These are phyloP conservation scores for Salticus scenicus DNA, from an alignment of 2,888 invertebrate genomes.

Conservation along the genomic window DNA sequence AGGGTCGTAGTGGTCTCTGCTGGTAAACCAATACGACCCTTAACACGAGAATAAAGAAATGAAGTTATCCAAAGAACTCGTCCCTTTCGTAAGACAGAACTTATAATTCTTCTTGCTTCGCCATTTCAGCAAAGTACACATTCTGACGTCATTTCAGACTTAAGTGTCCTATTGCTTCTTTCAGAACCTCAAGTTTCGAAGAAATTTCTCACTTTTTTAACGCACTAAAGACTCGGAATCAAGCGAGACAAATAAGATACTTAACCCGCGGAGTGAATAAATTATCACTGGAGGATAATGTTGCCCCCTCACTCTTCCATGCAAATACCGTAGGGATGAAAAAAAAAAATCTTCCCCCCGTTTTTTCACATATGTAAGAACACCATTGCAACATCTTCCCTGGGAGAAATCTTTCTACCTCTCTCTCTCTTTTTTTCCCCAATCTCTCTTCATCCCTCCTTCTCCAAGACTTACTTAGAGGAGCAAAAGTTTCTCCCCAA, in stretches of 20 bases:
- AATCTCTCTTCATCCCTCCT: background rate
- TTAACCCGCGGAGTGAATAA: conserved; percentile 54
- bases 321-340: conserved; percentile 37
- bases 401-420: conserved; percentile 31
- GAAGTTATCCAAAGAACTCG: too few species aligned
- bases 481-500: conserved; percentile 59
- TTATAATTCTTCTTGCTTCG: too few species aligned
- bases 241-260: conserved; percentile 23
- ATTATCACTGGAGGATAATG: conserved; percentile 65
- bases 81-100: too few species aligned
- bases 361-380: conserved; percentile 27
- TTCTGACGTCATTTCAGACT: background rate
- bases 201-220: background rate
- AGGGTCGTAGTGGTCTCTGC: too few species aligned
- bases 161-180: background rate
- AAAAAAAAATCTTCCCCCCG: background rate
- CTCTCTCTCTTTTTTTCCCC: conserved; percentile 5
- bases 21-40: too few species aligned
- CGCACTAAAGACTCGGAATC: background rate
- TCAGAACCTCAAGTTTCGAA: background rate
- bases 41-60: too few species aligned
- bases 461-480: conserved; percentile 24
- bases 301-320: conserved; percentile 35
- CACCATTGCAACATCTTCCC: conserved; percentile 43
- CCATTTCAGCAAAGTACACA: too few species aligned